Evolutionary conservation across 2,113 vertebrate genomes (phyloP), one percentile per base, ranked within the genome.

Genomic region (Dolichotis patagonum): DNA sequence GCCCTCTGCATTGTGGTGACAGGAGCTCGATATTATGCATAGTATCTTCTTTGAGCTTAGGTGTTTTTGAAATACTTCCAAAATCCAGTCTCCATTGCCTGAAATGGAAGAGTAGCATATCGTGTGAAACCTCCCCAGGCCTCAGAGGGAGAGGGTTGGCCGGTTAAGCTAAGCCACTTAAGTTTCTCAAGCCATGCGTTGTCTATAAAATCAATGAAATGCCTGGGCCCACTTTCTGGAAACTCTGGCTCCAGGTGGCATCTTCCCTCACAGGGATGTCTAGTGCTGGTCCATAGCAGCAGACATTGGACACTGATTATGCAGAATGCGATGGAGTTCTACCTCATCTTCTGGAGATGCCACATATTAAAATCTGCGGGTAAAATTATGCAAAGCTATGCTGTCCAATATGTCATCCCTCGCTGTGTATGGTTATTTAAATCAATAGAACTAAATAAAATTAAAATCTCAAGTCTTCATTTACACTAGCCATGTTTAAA

Each of bases 371-470:
- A 91, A 67, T 28, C 84, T 56, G 24, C 19, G 83, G 4, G 6
- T 60, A 73, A 82, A 77, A 65, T 86, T 88, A 80, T 14, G 56
- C 2, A 84, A 54, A 91, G 5, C 22, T 86, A 5, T 77, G 81
- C 38, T 85, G 13, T 52, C 54, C 54, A 90, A 3, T 35, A 19
- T 32, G 84, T 58, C 52, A 24, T 58, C 54, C 54, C 49, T 41
- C 67, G 38, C 28, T 71, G 28, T 38, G 14, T 84, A 32, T 54
- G 75, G 12, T 52, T 87, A 85, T 69, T 96, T 96, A 91, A 93
- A 85, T 93, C 56, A 89, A 85, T 87, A 89, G 65, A 95, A 80
- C 17, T 65, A 85, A 93, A 95, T 81, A 84, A 85, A 87, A 49
- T 49, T 35, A 85, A 75, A 80, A 43, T 89, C 85, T 88, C 46